These are phyloP conservation scores for Drosophila paulistorum DNA, from an alignment of 1,140 invertebrate genomes.

Conservation along the genomic window DNA sequence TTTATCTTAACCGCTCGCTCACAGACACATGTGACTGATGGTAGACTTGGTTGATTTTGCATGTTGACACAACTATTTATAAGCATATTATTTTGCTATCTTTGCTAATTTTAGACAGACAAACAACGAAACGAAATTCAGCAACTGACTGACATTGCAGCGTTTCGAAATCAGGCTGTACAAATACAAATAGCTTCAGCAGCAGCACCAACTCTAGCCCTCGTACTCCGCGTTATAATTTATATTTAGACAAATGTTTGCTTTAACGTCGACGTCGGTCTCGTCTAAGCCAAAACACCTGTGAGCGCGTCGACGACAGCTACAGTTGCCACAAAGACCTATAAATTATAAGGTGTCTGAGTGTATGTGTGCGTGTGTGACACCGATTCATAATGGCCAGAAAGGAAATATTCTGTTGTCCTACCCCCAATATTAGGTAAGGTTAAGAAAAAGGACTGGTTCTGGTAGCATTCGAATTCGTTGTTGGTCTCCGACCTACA, in stretches of 20 bases:
- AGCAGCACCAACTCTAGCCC: conserved; percentile 22
- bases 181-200: conserved; percentile 46
- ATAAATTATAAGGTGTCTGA: conserved; percentile 16
- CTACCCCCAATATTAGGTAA: not conserved
- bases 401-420: conserved; percentile 1
- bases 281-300: conserved; percentile 53
- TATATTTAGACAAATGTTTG: conserved; percentile 59
- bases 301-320: conserved; percentile 25
- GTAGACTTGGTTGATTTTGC: conserved; percentile 38
- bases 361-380: conserved; percentile 7
- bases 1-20: conserved; percentile 14
- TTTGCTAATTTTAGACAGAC: conserved; percentile 72
- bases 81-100: conserved; percentile 66
- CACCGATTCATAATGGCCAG: conserved; percentile 8
- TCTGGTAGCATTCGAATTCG: not conserved
- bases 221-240: conserved; percentile 36
- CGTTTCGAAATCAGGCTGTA: conserved; percentile 63
- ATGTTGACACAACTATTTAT: conserved; percentile 76
- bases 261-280: conserved; percentile 17
- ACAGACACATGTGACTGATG: conserved; percentile 50
- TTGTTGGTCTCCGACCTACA: not conserved
- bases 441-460: not conserved
- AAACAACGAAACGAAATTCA: conserved; percentile 55
- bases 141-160: conserved; percentile 63
- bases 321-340: conserved; percentile 7